Percentiles rank a stretch among this genome's conserved stretches.
phyloP scores from a whole-genome alignment of 1,140 invertebrate genomes.

The Phymastichus coffea region DNA sequence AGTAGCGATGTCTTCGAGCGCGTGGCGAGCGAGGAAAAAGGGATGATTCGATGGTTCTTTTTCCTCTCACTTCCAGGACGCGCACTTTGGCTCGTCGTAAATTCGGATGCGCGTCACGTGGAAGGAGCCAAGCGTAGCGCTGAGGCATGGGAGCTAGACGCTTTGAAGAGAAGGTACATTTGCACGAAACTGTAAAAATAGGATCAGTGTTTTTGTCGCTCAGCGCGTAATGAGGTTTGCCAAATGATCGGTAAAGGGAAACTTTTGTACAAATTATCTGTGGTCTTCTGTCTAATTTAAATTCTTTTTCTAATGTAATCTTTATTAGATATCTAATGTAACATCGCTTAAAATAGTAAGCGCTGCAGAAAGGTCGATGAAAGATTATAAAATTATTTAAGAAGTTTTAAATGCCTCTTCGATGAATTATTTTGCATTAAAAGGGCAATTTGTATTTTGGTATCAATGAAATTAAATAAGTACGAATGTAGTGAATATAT shows the following conservation, averaged over 20 bases:
- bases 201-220: conserved; percentile 29
- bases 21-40: conserved; percentile 1
- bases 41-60: conserved; percentile 11
- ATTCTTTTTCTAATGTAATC: not conserved
- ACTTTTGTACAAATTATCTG: not conserved
- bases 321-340: not conserved
- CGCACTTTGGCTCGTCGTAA: conserved; percentile 8
- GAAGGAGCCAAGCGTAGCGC: not conserved
- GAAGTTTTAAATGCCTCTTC: no score
- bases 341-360: no score
- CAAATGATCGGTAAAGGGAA: conserved; percentile 15
- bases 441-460: no score
- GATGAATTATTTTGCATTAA: no score
- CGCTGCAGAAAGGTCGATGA: no score
- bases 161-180: conserved; percentile 11
- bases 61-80: not conserved
- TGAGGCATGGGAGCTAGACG: not conserved
- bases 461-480: no score
- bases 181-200: conserved; percentile 30
- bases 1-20: not conserved
- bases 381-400: no score
- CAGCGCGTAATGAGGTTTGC: conserved; percentile 23
- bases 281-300: no score
- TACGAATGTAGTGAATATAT: no score
- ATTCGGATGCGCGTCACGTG: conserved; percentile 28